Evolutionary conservation across 1,140 invertebrate species (phyloP), one percentile per base, ranked within the genome.

Genomic region (Pseudomyrmex cubaensis): DNA sequence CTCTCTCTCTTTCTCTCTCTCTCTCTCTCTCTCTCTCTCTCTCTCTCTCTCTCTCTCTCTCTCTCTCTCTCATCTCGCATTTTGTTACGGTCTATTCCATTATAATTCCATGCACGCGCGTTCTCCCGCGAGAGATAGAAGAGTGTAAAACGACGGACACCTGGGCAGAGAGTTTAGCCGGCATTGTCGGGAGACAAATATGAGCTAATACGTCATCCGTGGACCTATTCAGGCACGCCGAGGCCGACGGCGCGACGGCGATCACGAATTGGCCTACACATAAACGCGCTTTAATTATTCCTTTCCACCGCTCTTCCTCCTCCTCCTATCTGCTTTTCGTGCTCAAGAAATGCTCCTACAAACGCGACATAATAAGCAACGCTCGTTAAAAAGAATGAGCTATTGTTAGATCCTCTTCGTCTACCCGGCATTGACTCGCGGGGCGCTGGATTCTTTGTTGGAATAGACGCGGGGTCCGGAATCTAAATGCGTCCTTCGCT

Each of bases 141-240:
- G 90, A 90, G 91, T 91, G 89, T 90, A 90, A 93, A 93, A 92
- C 89, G 87, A 89, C 89, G 87, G 89, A 91, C 91, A 93, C 91
- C 91, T 93, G 91, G 90, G 88, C 83, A 89, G 91, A 91, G 91
- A 92, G 91, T 90, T 92, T 89, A 92, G 86, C 84, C 84, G 91
- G 87, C 85, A 93, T 93, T 94, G 93, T 93, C 88, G 88, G 90
- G 89, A 93, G 92, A 94, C 92, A 94, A 94, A 94, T 93, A 94
- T 92, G 93, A 93, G 91, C 91, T 93, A 94, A 94, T 94, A 93
- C 91, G 91, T 94, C 93, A 93, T 93, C 90, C 90, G 73, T 88
- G 85, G 90, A 84, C 77, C 90, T 89, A 93, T 93, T 93, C 90
- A 91, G 75, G 73, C 56, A 50, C 25, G 82, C 69, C 80, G 82